These are phyloP conservation scores for Geothlypis trichas DNA, from an alignment of 2,113 vertebrate species.

Conservation along the genomic window DNA sequence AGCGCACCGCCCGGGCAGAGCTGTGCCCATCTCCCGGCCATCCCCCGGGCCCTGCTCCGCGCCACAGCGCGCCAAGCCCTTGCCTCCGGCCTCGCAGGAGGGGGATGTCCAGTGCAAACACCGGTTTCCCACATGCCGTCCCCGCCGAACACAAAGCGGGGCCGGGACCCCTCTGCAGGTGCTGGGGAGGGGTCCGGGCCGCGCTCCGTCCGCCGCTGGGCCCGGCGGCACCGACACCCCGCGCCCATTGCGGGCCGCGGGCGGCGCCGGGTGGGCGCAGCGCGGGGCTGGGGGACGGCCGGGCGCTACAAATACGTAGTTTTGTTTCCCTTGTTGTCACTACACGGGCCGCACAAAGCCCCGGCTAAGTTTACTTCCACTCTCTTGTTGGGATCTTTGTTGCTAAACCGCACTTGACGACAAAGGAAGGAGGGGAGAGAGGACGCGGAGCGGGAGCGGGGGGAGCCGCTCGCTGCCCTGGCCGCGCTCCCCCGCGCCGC, in stretches of 20 bases:
- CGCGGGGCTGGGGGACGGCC: constrained; percentile 57
- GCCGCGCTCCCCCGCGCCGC: background rate
- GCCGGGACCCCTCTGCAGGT: background rate
- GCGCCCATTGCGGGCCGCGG: background rate
- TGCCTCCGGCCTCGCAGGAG: background rate
- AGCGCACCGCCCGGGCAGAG: background rate
- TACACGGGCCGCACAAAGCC: constrained; percentile 87
- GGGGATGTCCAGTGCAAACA: background rate
- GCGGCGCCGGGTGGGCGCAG: too few relatives aligned
- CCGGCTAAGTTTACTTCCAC: constrained; percentile 85
- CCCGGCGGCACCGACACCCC: constrained; percentile 69
- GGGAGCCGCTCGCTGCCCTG: background rate
- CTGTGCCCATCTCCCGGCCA: background rate
- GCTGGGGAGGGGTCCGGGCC: background rate
- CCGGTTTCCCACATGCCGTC: background rate
- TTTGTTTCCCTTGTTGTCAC: constrained; percentile 88
- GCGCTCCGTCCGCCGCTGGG: background rate
- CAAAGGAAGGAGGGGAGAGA: constrained; percentile 47
- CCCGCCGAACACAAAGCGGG: background rate
- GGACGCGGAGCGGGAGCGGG: background rate
- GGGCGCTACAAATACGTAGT: constrained; percentile 82
- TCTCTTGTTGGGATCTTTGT: constrained; percentile 81
- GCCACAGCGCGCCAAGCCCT: background rate
- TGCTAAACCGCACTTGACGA: constrained; percentile 74
- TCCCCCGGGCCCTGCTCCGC: background rate